Conservation (phyloP, 2,797 vertebrate species). For the Darevskia nairensis region DNA sequence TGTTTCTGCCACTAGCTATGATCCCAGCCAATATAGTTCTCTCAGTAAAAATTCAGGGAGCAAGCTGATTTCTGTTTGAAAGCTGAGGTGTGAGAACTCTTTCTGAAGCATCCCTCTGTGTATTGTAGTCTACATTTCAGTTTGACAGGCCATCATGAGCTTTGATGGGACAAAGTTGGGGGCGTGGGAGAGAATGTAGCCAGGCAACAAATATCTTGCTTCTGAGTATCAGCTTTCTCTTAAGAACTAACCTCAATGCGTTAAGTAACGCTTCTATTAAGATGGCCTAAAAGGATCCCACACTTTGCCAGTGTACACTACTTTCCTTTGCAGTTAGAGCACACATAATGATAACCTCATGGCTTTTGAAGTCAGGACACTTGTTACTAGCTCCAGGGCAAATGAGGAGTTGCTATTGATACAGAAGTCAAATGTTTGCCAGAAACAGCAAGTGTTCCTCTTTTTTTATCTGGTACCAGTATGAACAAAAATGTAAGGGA, state of each 20-base stretch:
- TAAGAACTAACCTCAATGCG: not conserved
- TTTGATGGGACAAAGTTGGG: not conserved
- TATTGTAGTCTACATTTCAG: not conserved
- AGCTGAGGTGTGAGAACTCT: not conserved
- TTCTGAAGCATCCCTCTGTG: not conserved
- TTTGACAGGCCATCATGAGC: not conserved
- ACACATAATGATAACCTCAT: not conserved
- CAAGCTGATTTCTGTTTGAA: not conserved
- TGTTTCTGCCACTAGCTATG: too few species aligned
- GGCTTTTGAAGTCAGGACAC: not conserved
- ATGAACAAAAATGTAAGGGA: not conserved
- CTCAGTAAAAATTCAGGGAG: not conserved
- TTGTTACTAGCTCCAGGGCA: not conserved
- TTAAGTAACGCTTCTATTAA: not conserved
- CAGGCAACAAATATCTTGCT: not conserved
- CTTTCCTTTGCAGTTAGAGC: not conserved
- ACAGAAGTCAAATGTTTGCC: not conserved
- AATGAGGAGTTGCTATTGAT: not conserved
- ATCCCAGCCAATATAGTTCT: not conserved
- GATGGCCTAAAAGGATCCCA: not conserved
- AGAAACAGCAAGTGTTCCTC: not conserved
- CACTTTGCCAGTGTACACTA: not conserved
- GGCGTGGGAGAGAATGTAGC: not conserved
- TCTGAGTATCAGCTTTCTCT: not conserved
- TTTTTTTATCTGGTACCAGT: not conserved